Conservation (phyloP, 2,113 vertebrate genomes). For the Eonycteris spelaea region DNA sequence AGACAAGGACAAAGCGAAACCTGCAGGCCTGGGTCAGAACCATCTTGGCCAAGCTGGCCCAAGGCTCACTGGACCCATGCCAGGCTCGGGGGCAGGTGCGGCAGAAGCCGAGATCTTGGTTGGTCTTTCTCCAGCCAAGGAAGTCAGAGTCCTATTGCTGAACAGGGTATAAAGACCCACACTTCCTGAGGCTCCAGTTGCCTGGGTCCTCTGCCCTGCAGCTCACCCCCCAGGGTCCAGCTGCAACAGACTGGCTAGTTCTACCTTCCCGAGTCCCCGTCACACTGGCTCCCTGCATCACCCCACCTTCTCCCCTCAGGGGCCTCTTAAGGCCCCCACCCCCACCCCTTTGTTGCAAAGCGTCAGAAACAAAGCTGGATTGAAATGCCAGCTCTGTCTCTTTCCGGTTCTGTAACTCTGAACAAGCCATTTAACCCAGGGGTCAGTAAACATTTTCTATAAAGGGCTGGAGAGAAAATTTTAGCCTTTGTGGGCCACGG, state of each 20-base stretch:
- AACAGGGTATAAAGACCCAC: not conserved
- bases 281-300: fast-evolving
- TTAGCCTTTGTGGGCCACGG: not conserved
- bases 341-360: not conserved
- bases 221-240: fast-evolving
- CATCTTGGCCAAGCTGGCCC: not conserved
- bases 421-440: not conserved
- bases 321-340: not conserved
- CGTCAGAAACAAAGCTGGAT: not conserved
- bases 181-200: fast-evolving
- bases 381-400: not conserved
- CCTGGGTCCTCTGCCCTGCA: not conserved
- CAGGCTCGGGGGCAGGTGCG: not conserved
- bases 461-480: not conserved
- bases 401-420: not conserved
- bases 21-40: not conserved
- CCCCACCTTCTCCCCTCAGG: not conserved
- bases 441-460: not conserved
- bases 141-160: not conserved
- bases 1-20: not conserved
- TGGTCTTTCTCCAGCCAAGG: not conserved
- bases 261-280: not conserved
- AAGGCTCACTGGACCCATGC: fast-evolving
- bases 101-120: not conserved
- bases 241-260: not conserved